Evolutionary conservation across 2,888 invertebrate species (phyloP), one percentile per base, ranked within the genome.

Genomic region (Byasa hedistus): DNA sequence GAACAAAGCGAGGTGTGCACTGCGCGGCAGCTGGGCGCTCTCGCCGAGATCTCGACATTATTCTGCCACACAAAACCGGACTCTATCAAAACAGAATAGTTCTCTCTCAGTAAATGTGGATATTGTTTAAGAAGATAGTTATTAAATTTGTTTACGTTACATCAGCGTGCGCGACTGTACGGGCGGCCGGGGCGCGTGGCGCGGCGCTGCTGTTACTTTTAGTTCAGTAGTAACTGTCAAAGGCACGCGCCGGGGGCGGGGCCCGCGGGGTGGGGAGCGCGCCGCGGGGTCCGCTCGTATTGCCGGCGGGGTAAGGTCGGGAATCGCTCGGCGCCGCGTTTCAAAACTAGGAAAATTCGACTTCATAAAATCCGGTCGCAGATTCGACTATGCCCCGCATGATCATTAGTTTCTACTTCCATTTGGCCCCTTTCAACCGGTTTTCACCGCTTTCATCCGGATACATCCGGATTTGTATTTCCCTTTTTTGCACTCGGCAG

Each of bases 351-450:
- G 48, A 58, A 68, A 66, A 66, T 60, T 68, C 62, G 55, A 65
- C 67, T 68, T 68, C 63, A 61, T 69, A 70, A 70, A 69, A 67
- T 64, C 66, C 65, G 58, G 68, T 69, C 67, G 59, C 68, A 66
- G 68, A 65, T 68, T 69, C 67, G 68, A 69, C 66, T 69, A 55
- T 23, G 61, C 64, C 71, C 71, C 72, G 72, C 69, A 71, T 75
- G 78, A 80, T 81, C 84, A 84, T 85, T 83, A 84, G 81, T 83
- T 82, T 78, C 75, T 75, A 77, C 77, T 74, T 75, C 73, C 74
- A 76, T 75, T 75, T 73, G 71, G 74, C 70, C 72, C 76, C 76
- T 81, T 32, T 80, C 78, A 77, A 75, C 77, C 73, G 75, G 76
- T 76, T 80, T 77, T 75, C 74, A 70, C 80, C 71, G 79, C 76